Conservation (phyloP, 2,113 vertebrate genomes). For the Lutjanus erythropterus region DNA sequence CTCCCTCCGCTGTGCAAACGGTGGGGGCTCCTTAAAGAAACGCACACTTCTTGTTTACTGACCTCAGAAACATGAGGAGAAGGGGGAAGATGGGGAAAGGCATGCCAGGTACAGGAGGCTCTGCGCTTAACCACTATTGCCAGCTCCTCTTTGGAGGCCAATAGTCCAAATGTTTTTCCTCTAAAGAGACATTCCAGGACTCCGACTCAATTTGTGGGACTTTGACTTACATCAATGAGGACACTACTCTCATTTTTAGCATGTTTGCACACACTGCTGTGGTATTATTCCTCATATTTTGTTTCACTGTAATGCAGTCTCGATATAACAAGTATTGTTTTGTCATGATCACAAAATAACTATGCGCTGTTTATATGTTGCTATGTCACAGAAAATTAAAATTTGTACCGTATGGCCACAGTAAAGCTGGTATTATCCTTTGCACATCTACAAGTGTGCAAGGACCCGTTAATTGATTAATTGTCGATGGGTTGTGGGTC, state of each 20-base stretch:
- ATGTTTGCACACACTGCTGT: background rate
- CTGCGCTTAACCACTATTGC: slow-evolving; percentile 16
- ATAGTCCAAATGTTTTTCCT: background rate
- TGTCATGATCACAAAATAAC: background rate
- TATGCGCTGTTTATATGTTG: background rate
- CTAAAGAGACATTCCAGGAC: slow-evolving; percentile 21
- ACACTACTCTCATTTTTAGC: background rate
- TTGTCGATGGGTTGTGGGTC: no score
- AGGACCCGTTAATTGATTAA: no score
- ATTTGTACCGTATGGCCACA: background rate
- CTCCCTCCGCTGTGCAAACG: slow-evolving; percentile 82
- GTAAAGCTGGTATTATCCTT: no score
- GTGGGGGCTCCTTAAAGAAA: slow-evolving; percentile 88
- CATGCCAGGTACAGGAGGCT: slow-evolving; percentile 45
- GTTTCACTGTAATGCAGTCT: background rate
- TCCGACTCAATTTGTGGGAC: background rate
- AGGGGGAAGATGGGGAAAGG: slow-evolving; percentile 40
- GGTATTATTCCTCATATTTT: background rate
- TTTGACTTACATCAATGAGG: background rate
- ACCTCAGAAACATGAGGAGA: slow-evolving; percentile 70
- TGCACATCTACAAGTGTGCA: no score
- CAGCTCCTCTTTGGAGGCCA: slow-evolving; percentile 25
- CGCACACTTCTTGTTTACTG: slow-evolving; percentile 78
- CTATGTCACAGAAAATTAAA: background rate
- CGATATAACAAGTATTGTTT: slow-evolving; percentile 4